Base-by-base conservation (phyloP, 2,113 vertebrate species). In the Saguinus midas region DNA sequence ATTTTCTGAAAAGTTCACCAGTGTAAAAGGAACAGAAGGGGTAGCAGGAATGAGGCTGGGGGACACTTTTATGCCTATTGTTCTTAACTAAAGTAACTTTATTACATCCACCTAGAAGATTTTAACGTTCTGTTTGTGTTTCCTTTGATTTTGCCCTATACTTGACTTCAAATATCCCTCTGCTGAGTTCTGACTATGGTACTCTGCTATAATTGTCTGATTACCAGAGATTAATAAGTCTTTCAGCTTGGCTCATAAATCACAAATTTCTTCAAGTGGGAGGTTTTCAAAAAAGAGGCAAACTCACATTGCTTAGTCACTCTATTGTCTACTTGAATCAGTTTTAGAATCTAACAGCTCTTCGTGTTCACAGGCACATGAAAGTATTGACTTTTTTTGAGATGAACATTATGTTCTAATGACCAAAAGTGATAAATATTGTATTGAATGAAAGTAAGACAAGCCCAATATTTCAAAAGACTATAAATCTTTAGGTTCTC, bases 391-490 rank as follows among this genome's bases (percentile, higher is more conserved):
- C 81, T 94, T 97, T 87, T 23, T 91, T 90, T 14, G 82, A 94
- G 75, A 88, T 96, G 93, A 95, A 95, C 91, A 86, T 92, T 95
- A 55, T 89, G 93, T 97, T 82, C 96, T 96, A 96, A 96, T 91
- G 93, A 95, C 45, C 79, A 61, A 92, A 92, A 96, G 32, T 91
- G 93, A 97, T 97, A 96, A 96, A 96, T 97, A 96, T 50, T 95
- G 20, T 85, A 75, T 78, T 91, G 57, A 96, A 90, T 91, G 35
- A 95, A 92, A 96, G 66, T 90, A 90, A 96, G 84, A 96, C 80
- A 95, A 89, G 35, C 37, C 23, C 35, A 48, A 27, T 79, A 96
- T 95, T 87, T 91, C 88, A 97, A 96, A 96, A 87, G 64, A 92
- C 57, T 66, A 73, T 92, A 90, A 97, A 88, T 96, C 72, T 96